Base-by-base conservation (phyloP, 2,113 vertebrate species). In the Zapornia atra region DNA sequence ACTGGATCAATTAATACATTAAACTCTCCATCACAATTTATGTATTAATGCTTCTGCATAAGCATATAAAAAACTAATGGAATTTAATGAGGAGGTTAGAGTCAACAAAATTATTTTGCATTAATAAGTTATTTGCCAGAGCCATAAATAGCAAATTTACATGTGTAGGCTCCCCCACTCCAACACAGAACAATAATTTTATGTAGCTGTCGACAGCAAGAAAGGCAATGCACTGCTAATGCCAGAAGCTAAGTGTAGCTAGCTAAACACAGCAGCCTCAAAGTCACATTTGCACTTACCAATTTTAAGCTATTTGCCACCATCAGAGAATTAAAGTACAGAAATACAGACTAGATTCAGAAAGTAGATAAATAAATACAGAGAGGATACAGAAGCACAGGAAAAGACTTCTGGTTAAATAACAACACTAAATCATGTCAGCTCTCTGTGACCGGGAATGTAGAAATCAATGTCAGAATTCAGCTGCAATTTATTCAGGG, bases 381-480 rank as follows among this genome's bases (percentile, higher is more conserved):
- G 50, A 81, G 56, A 86, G 3, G 4, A 28, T 85, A 20, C 18
- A 24, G 70, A 93, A 21, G 50, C 38, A 38, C 1, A 8, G 31
- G 38, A 73, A 87, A 93, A 90, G 38, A 31, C 69, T 95, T 90
- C 53, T 68, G 65, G 76, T 29, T 65, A 86, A 88, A 94, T 79
- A 93, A 19, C 36, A 36, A 12, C 26, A 56, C 56, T 94, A 90
- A 89, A 90, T 70, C 40, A 44, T 66, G 40, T 76, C 92, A 83
- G 8, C 5, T 86, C 10, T 91, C 78, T 88, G 38, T 91, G 56
- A 92, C 60, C 18, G 71, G 44, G 28, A 94, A 95, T 3, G 12
- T 38, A 91, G 78, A 91, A 93, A 95, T 94, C 77, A 56, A 31
- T 86, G 81, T 81, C 63, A 86, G 68, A 86, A 89, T 86, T 88